Evolutionary conservation across 2,797 vertebrate species (phyloP), one percentile per base, ranked within the genome.

Genomic region (Sparus aurata): DNA sequence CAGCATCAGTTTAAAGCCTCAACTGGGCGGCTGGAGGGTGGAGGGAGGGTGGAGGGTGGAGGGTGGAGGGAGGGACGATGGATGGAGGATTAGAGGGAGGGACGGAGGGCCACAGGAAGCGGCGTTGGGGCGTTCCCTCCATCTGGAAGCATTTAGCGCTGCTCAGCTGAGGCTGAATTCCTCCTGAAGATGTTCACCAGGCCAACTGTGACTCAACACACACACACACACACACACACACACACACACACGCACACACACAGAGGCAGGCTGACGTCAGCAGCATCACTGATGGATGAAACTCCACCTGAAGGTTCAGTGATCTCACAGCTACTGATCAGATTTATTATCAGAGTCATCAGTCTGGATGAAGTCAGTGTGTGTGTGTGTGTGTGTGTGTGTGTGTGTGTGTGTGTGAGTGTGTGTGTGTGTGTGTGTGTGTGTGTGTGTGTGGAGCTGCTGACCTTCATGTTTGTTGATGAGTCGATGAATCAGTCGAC

Each of bases 71-170:
- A 13, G 41, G 58, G 4, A 2, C 2, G 61, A 23, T 16, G 20
- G 18, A 9, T 3, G 41, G 66, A 58, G 30, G 59, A 43, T 47
- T 65, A 58, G 72, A 66, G 30, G 69, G 66, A 84, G 75, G 59
- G 81, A 64, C 17, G 17, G 65, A 68, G 74, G 64, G 45, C 77
- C 43, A 58, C 74, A 81, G 69, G 80, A 82, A 87, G 77, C 25
- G 25, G 73, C 27, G 45, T n/a, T 2, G 34, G 76, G 79, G 69
- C 77, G 91, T 82, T 91, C 60, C 82, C 87, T 83, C 69, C 93
- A 94, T 95, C 92, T 95, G 93, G 89, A 94, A 89, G 53, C 83
- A 30, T 69, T 95, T 93, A 90, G 66, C 68, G 66, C 41, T 25
- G 60, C 77, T 91, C 87, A 87, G 86, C 88, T 91, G 83, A 90